Evolutionary conservation across 2,113 vertebrate species (phyloP).

Genomic region (Carassius auratus): DNA sequence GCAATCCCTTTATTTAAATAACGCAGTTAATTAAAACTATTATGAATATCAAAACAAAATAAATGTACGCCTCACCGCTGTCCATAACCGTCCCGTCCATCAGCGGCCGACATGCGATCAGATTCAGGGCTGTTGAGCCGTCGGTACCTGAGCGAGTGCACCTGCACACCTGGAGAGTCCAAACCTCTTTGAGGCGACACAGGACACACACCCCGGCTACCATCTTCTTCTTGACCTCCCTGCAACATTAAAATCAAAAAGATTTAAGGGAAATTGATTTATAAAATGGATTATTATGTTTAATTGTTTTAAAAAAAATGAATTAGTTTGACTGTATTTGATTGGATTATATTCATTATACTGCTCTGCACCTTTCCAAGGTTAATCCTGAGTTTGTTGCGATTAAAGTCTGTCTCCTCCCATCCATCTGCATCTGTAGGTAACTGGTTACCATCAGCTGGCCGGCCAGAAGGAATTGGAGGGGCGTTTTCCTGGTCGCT

Average conservation of each 20-base stretch:
- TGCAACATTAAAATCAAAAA: conserved; percentile 56
- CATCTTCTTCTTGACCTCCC: conserved; percentile 89
- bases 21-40: not conserved
- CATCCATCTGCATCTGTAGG: conserved; percentile 86
- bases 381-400: conserved; percentile 98
- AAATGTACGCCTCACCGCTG: conserved; percentile 77
- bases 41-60: no score
- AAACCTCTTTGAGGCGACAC: conserved; percentile 85
- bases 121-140: conserved; percentile 93
- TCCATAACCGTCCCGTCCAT: conserved; percentile 86
- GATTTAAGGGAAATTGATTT: not conserved
- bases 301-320: not conserved
- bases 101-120: conserved; percentile 86
- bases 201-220: conserved; percentile 81
- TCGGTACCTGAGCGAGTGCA: conserved; percentile 86
- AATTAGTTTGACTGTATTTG: not conserved
- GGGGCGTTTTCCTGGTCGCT: conserved; percentile 98
- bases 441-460: conserved; percentile 68
- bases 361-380: conserved; percentile 88
- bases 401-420: conserved; percentile 98
- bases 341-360: not conserved
- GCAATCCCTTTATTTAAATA: not conserved
- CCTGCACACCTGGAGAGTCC: conserved; percentile 86
- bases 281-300: not conserved
- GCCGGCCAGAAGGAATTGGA: conserved; percentile 79